These are phyloP conservation scores for Mythimna albipuncta DNA, from an alignment of 2,888 invertebrate species.

Conservation along the genomic window DNA sequence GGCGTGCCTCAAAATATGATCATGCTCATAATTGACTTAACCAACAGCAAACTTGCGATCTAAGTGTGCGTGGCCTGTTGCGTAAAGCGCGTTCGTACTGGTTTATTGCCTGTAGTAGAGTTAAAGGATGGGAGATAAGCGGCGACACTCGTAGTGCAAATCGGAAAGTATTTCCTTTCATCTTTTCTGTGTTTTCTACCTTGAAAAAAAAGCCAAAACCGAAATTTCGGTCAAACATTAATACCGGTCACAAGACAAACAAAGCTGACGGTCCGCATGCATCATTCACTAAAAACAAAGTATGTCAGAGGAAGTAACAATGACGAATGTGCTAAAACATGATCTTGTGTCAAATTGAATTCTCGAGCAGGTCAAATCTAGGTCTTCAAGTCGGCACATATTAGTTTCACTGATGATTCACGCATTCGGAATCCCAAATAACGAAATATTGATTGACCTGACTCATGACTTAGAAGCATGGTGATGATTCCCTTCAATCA, in stretches of 20 bases:
- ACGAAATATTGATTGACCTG: conserved; percentile 54
- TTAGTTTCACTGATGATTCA: conserved; percentile 57
- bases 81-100: no score
- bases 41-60: no score
- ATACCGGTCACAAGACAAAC: conserved; percentile 7
- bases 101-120: no score
- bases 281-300: conserved; percentile 22
- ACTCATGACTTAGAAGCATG: conserved; percentile 58
- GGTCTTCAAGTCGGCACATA: conserved; percentile 36
- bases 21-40: no score
- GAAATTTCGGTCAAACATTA: neutral
- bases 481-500: conserved; percentile 61
- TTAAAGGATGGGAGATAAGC: no score
- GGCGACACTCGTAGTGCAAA: no score
- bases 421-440: conserved; percentile 37
- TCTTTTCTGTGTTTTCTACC: no score
- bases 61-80: no score
- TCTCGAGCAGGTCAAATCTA: conserved; percentile 42
- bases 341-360: conserved; percentile 32
- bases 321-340: conserved; percentile 30
- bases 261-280: neutral
- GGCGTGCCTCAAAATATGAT: no score
- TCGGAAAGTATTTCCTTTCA: no score
- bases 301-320: conserved; percentile 16
- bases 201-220: no score